A percentile compares a stretch with the other conserved stretches of the same genome.
Conservation (phyloP, 2,888 invertebrate species). For the Cyrtodaria siliqua region DNA sequence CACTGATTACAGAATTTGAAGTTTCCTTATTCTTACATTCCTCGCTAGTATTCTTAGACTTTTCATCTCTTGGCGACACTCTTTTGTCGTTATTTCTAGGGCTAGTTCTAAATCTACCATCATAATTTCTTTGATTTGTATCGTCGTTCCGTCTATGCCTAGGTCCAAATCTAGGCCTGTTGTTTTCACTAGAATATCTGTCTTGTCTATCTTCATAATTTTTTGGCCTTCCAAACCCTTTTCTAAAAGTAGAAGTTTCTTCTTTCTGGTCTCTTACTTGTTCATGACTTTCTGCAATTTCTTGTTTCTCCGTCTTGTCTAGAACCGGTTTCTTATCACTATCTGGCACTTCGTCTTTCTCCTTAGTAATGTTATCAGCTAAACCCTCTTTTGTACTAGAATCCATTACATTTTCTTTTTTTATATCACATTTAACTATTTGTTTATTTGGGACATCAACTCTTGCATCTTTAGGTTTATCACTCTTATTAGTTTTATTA, state of each 20-base stretch:
- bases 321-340: not conserved
- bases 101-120: slow-evolving; percentile 5
- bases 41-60: not conserved
- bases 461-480: slow-evolving; percentile 1
- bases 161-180: too few relatives aligned
- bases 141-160: too few relatives aligned
- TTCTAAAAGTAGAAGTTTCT: too few relatives aligned
- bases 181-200: too few relatives aligned
- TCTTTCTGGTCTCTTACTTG: not conserved
- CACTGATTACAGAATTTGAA: too few relatives aligned
- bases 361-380: not conserved
- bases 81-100: not conserved
- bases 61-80: not conserved
- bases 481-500: slow-evolving; percentile 8
- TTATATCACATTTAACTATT: slow-evolving; percentile 4
- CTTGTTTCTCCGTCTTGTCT: not conserved
- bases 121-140: too few relatives aligned
- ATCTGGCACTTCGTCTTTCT: not conserved
- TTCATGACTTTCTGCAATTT: not conserved
- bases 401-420: slow-evolving; percentile 1
- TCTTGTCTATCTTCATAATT: too few relatives aligned
- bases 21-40: not conserved
- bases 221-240: too few relatives aligned
- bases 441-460: not conserved
- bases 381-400: not conserved